These are phyloP conservation scores for Cotesia typhae DNA, from an alignment of 1,140 invertebrate genomes.

Conservation along the genomic window DNA sequence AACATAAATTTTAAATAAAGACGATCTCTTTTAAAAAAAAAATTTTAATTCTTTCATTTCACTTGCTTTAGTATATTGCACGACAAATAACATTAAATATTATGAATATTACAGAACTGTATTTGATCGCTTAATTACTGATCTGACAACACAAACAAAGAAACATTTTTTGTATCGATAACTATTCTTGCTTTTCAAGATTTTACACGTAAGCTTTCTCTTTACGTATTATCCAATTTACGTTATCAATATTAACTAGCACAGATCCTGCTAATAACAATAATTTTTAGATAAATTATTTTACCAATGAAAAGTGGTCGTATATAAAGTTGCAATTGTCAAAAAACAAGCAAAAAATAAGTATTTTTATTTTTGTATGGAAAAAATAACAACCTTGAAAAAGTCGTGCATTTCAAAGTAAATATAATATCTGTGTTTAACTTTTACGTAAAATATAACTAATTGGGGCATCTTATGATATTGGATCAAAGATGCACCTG, in stretches of 20 bases:
- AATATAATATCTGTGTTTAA: slow-evolving; percentile 1
- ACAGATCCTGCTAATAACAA: too few species aligned
- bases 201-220: too few species aligned
- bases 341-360: neutral
- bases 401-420: neutral
- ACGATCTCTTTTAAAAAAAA: too few species aligned
- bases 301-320: too few species aligned
- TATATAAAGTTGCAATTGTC: too few species aligned
- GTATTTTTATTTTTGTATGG: neutral
- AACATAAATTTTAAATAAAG: too few species aligned
- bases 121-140: neutral
- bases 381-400: neutral
- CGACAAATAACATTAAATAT: too few species aligned
- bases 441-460: slow-evolving; percentile 30
- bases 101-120: neutral
- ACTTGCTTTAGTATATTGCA: too few species aligned
- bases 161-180: neutral
- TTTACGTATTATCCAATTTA: too few species aligned
- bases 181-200: neutral
- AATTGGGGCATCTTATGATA: slow-evolving; percentile 29
- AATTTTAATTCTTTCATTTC: too few species aligned
- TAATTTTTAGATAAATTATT: too few species aligned
- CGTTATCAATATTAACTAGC: too few species aligned
- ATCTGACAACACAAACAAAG: neutral
- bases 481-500: slow-evolving; percentile 32